Evolutionary conservation across 2,113 vertebrate genomes (phyloP).

Genomic region (Dicaeum eximium): DNA sequence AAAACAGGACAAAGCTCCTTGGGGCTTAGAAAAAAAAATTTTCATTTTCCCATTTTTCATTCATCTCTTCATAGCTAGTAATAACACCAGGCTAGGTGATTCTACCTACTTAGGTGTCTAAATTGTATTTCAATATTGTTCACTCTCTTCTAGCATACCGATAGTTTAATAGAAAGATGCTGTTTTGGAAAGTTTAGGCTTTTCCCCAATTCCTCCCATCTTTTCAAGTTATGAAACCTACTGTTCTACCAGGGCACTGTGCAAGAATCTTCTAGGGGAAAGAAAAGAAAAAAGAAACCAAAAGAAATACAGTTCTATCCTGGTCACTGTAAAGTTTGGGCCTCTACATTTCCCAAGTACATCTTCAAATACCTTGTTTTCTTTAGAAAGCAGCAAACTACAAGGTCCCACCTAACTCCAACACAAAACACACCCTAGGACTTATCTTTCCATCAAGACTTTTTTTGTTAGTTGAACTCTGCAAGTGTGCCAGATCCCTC

Average conservation of each 20-base stretch:
- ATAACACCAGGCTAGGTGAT: neutral
- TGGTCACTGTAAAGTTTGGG: neutral
- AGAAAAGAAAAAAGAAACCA: neutral
- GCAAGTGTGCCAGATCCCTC: neutral
- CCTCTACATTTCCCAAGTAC: neutral
- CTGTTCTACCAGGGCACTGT: neutral
- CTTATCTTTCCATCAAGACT: neutral
- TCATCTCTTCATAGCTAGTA: neutral
- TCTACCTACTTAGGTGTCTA: neutral
- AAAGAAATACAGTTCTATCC: neutral
- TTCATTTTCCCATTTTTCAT: neutral
- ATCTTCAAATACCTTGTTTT: neutral
- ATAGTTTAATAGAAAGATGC: neutral
- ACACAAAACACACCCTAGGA: neutral
- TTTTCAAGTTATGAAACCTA: neutral
- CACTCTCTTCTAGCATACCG: neutral
- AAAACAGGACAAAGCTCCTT: neutral
- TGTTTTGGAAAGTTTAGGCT: neutral
- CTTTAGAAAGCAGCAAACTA: neutral
- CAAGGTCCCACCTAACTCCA: neutral
- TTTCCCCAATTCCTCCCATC: neutral
- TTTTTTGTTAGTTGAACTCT: neutral
- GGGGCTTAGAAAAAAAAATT: neutral
- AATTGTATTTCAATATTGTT: neutral
- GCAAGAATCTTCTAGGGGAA: neutral